A percentile compares a stretch with the other conserved stretches of the same genome.
Conservation (phyloP, 2,888 invertebrate genomes). For the Drosophila merina region DNA sequence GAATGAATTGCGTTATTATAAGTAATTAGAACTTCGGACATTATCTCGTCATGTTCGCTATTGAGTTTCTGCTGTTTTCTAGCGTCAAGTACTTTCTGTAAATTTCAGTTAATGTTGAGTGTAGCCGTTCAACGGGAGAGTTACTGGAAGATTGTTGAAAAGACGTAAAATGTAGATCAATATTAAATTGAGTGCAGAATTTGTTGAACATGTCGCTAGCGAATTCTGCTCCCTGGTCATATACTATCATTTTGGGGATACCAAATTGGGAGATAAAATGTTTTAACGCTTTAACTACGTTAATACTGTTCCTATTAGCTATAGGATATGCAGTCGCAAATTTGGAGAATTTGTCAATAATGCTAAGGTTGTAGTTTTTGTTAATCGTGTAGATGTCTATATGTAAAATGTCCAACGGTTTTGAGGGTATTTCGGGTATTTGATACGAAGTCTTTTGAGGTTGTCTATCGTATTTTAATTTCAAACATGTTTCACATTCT, state of each 20-base stretch:
- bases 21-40: neutral
- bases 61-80: neutral
- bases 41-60: too few relatives aligned
- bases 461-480: too few relatives aligned
- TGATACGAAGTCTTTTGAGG: too few relatives aligned
- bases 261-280: too few relatives aligned
- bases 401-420: too few relatives aligned
- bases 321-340: too few relatives aligned
- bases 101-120: neutral
- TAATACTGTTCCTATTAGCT: too few relatives aligned
- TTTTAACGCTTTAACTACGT: too few relatives aligned
- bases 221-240: neutral
- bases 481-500: too few relatives aligned
- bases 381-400: too few relatives aligned
- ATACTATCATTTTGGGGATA: too few relatives aligned
- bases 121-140: neutral
- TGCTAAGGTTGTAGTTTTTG: neutral
- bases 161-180: neutral
- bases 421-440: too few relatives aligned
- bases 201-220: neutral
- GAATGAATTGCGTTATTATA: conserved; percentile 7
- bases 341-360: neutral
- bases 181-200: neutral
- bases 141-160: conserved; percentile 7
- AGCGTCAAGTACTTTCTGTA: neutral